phyloP scores from a whole-genome alignment of 2,113 vertebrate genomes.

The Ellobius talpinus region DNA sequence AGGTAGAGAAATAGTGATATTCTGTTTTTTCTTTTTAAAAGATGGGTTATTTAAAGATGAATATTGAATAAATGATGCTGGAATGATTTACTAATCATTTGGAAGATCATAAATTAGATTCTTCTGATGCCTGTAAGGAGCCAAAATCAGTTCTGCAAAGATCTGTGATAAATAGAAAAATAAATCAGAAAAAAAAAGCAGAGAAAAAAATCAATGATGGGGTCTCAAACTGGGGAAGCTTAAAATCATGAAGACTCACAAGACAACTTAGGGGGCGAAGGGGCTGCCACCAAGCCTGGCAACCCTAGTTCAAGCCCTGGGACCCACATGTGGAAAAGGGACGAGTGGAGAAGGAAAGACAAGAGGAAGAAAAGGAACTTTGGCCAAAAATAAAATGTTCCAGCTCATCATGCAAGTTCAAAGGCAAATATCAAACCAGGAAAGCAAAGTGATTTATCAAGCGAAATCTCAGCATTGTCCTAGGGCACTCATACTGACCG shows the following conservation, averaged over 20 bases:
- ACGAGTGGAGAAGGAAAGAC: not conserved
- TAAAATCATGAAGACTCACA: too few relatives aligned
- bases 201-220: slow-evolving; percentile 26
- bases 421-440: not conserved
- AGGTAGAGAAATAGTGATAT: not conserved
- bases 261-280: too few relatives aligned
- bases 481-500: not conserved
- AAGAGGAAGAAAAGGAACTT: not conserved
- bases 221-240: too few relatives aligned
- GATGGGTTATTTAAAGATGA: not conserved
- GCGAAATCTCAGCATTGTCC: accelerated
- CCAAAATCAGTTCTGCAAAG: slow-evolving; percentile 38
- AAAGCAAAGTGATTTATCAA: not conserved
- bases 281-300: too few relatives aligned
- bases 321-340: not conserved
- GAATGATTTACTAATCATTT: not conserved
- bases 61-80: not conserved
- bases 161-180: not conserved
- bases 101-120: slow-evolving; percentile 1
- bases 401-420: slow-evolving; percentile 22
- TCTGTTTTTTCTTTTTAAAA: slow-evolving; percentile 47
- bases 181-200: not conserved
- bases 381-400: slow-evolving; percentile 28
- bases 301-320: too few relatives aligned
- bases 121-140: not conserved